Percentiles rank a stretch among this genome's conserved stretches.
These are phyloP conservation scores for Leuciscus waleckii DNA, from an alignment of 2,797 vertebrate species.

Conservation along the genomic window DNA sequence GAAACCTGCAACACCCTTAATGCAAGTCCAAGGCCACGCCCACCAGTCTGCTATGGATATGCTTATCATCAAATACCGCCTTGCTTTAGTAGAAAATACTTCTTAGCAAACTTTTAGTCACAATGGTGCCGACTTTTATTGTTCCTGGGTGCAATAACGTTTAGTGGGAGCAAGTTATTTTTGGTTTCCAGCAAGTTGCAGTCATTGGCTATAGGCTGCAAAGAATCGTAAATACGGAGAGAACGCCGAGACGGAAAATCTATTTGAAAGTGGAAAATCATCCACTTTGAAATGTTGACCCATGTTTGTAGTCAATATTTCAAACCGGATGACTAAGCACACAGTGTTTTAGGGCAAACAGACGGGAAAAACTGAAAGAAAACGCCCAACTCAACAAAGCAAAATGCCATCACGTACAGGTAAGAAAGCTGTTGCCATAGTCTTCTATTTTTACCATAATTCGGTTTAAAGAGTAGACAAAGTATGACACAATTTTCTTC, in stretches of 20 bases:
- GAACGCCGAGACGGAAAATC: not conserved
- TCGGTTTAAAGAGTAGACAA: too few relatives aligned
- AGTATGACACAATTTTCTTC: not conserved
- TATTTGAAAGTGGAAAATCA: too few relatives aligned
- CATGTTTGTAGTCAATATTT: not conserved
- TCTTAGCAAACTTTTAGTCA: not conserved
- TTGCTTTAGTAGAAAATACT: not conserved
- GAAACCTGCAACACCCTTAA: not conserved
- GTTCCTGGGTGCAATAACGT: not conserved
- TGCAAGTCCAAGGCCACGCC: not conserved
- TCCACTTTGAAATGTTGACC: too few relatives aligned
- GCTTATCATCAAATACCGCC: not conserved
- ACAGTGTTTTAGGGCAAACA: not conserved
- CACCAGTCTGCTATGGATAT: not conserved
- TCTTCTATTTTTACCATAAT: not conserved
- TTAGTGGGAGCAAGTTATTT: not conserved
- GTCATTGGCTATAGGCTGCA: not conserved
- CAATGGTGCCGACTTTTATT: not conserved
- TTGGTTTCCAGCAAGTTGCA: not conserved
- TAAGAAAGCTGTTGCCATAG: not conserved
- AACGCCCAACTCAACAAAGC: fast-evolving
- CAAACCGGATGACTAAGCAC: not conserved
- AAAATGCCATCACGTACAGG: not conserved
- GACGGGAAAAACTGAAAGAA: not conserved
- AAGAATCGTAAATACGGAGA: not conserved